Evolutionary conservation across 2,888 invertebrate species (phyloP), one percentile per base, ranked within the genome.

Genomic region (Cosmia trapezina): DNA sequence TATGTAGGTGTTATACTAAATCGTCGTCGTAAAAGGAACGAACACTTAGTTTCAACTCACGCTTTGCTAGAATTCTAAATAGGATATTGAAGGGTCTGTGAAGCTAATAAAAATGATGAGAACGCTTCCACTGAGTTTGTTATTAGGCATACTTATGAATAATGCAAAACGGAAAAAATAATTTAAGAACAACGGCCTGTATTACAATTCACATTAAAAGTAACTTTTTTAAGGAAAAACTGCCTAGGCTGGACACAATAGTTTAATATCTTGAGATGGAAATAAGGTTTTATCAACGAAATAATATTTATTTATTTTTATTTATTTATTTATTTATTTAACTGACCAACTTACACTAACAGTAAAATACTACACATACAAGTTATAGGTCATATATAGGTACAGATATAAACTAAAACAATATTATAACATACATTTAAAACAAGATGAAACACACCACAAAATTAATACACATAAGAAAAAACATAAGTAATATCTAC

Each of bases 21-120:
- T 53, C 11, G 37, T 37, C 37, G 37, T 4, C 14, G 12, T 54
- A 8, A 45, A 66, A 37, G 7, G 37, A 53, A 37, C 53, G 22
- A 51, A 19, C 17, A 22, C 9, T 62, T 19, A 33, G 61, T 17
- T 28, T 19, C 69, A 54, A 60, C 76, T 83, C 77, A 45, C 63
- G n/a, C 79, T 83, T 86, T 60, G n/a, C 78, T 68, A 70, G 65
- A 74, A 74, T 81, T 80, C 72, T 77, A 75, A 81, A 78, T 74
- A 81, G 75, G 78, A 71, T 85, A 87, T 85, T 86, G 85, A 85
- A 83, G 76, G 73, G 77, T 62, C 82, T 70, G 75, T 68, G 81
- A 78, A 80, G 79, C 80, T 83, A 86, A 87, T 87, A 86, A 85
- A 87, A 83, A 85, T 83, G 81, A 83, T 81, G 85, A 81, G 85